Base-by-base conservation (phyloP, 2,113 vertebrate genomes). In the Pseudopodoces humilis region DNA sequence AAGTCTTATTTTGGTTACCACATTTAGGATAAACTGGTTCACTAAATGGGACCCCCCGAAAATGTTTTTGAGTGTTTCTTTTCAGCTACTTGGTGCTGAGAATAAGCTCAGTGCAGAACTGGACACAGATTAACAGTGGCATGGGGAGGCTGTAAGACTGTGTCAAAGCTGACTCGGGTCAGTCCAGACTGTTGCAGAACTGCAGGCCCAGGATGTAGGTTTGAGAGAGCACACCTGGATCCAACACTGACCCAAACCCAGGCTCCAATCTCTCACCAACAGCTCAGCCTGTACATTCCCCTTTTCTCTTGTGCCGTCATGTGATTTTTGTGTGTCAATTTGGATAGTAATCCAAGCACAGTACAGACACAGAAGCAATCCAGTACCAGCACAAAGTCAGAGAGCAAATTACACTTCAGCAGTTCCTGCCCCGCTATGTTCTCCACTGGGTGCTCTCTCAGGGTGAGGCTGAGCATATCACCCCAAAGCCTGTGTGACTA, bases 61-160 rank as follows among this genome's bases (percentile, higher is more conserved):
- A 27, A 22, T 7, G 19, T 0, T 18, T 46, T 10, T 37, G 44
- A 55, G 4, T 20, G 27, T 83, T 72, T 65, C 31, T 63, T 71
- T 77, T 28, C 60, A 78, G 41, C 3, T 11, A 16, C 10, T 10
- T 27, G 33, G 14, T 19, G 49, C 70, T 56, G 35, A 35, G 74
- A 75, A 24, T 2, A 67, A 55, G 11, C 19, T 55, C 35, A 39
- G 44, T 9, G 50, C 74, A 87, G 69, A 86, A n/a, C 0, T 8
- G 30, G 33, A 11, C 8, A 7, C 0, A 6, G 39, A 41, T 37
- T 22, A 65, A 11, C 0, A 56, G 7, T 1, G 4, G 52, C 78
- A 74, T 0, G 0, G 35, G 10, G 23, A 84, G 23, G 9, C 43
- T 60, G 18, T 2, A 44, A n/a, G 28, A 20, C 16, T 20, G 2